These are phyloP conservation scores for Punctoribates punctum DNA, from an alignment of 2,888 invertebrate species.

Conservation along the genomic window DNA sequence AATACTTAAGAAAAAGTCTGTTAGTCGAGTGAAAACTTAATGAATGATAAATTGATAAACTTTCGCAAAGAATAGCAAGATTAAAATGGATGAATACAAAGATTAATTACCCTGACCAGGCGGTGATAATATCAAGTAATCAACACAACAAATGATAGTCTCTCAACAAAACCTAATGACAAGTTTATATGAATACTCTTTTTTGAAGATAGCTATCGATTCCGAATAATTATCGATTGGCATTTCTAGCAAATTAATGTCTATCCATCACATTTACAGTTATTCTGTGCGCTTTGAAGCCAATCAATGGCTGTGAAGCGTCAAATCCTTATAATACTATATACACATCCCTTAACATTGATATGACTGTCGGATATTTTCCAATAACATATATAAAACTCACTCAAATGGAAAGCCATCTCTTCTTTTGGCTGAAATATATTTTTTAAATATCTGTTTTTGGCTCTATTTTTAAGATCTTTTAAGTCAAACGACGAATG, in stretches of 20 bases:
- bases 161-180: background rate
- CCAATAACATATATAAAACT: no score
- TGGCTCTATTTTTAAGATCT: background rate
- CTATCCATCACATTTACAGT: background rate
- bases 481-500: background rate
- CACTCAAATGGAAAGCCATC: no score
- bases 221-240: constrained; percentile 7
- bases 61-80: no score
- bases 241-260: background rate
- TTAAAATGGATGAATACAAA: no score
- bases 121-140: no score
- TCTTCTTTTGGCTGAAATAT: background rate
- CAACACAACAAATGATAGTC: background rate
- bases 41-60: no score
- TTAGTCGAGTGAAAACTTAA: no score
- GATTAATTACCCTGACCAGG: no score
- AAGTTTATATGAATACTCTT: background rate
- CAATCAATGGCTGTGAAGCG: background rate
- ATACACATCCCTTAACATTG: background rate
- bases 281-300: background rate
- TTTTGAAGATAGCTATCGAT: background rate
- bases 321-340: constrained; percentile 1
- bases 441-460: background rate
- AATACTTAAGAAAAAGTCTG: no score
- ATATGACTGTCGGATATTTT: no score